Percentiles rank a stretch among this genome's conserved stretches.
Conservation (phyloP, 2,888 invertebrate genomes). For the Eupithecia insigniata region DNA sequence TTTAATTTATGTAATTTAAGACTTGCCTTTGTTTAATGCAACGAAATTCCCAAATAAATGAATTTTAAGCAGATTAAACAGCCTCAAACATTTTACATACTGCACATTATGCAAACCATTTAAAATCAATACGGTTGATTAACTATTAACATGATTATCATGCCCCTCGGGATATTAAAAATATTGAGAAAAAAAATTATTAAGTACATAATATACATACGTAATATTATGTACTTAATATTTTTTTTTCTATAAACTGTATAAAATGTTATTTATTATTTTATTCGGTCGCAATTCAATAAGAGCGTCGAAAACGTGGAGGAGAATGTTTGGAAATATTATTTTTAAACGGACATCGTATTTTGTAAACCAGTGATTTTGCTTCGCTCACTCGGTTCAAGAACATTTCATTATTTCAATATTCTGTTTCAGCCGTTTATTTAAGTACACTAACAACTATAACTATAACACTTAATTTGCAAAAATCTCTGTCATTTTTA, state of each 20-base stretch:
- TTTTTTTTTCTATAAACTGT: conserved; percentile 19
- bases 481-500: not conserved
- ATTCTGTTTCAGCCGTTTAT: not conserved
- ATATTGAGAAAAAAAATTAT: no score
- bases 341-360: conserved; percentile 23
- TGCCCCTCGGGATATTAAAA: conserved; percentile 5
- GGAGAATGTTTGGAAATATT: conserved; percentile 38
- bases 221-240: no score
- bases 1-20: no score
- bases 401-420: not conserved
- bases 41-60: no score
- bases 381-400: not conserved
- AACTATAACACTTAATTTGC: not conserved
- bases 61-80: not conserved
- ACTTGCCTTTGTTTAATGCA: no score
- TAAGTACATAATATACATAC: no score
- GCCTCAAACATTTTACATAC: not conserved
- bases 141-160: conserved; percentile 13
- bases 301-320: conserved; percentile 17
- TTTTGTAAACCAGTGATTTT: conserved; percentile 29
- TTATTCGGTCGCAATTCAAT: conserved; percentile 31
- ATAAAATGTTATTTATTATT: conserved; percentile 23
- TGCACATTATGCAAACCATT: conserved; percentile 1
- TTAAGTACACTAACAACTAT: not conserved
- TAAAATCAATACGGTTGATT: not conserved